Base-by-base conservation (phyloP, 2,888 invertebrate species). In the Hypomecis punctinalis region DNA sequence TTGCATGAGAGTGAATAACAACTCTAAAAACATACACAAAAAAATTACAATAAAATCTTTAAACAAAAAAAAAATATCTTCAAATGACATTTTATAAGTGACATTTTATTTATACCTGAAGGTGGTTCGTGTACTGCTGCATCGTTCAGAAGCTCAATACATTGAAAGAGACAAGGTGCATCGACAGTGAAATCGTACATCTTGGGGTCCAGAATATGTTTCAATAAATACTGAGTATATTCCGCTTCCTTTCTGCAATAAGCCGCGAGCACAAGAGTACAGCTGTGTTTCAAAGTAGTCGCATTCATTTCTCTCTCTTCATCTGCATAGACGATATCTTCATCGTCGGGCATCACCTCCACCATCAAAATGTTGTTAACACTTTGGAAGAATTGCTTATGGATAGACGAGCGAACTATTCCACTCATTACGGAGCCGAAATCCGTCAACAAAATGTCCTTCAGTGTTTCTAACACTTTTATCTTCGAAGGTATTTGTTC, bases 1-100 rank as follows among this genome's bases (percentile, higher is more conserved):
- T 72, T 89, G 88, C 83, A 93, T 83, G 1, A 93, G 72, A 6
- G 74, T 71, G 69, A 93, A 90, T 54, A 89, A 77, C 52, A 77
- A 74, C 65, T 84, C 93, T 93, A 84, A 49, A 84, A 84, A 6
- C 4, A 13, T 39, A 23, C 1, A 9, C 8, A 8, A 37, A 37
- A 61, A 72, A 43, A 62, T 35, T n/a, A 36, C 23, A 23, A 3
- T 23, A 2, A 23, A 23, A 23, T 23, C 23, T 23, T 23, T 23
- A 23, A 23, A 36, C 35, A 48, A 33, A 35, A 33, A 3, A 46
- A 23, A n/a, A n/a, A n/a, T n/a, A n/a, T n/a, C n/a, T n/a, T n/a
- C n/a, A n/a, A n/a, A n/a, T n/a, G n/a, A 23, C 23, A 23, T 23
- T 23, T 23, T 23, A 23, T 23, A 2, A 23, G 23, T 23, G 23